Evolutionary conservation across 2,797 vertebrate genomes (phyloP).

Genomic region (Myotis vivesi): DNA sequence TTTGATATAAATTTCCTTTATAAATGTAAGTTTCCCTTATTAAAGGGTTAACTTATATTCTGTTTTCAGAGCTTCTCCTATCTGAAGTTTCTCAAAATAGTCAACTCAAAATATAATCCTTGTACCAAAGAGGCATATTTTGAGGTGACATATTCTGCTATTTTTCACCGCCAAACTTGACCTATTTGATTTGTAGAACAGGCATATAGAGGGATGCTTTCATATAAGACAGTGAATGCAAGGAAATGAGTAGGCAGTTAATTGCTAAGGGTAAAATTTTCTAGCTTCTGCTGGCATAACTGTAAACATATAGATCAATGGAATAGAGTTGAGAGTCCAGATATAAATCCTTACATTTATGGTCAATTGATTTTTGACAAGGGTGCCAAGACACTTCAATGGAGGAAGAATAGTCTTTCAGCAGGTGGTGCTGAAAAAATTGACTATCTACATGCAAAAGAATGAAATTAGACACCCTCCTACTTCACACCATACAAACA

Average conservation of each 20-base stretch:
- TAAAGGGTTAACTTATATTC: neutral
- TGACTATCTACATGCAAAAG: neutral
- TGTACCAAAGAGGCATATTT: neutral
- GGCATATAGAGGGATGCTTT: neutral
- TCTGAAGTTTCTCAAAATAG: constrained; percentile 2
- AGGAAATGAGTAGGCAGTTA: neutral
- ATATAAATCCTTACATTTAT: neutral
- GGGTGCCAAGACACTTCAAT: neutral
- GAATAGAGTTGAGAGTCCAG: neutral
- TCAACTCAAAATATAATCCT: neutral
- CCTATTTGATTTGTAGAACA: neutral
- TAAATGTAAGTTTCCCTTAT: neutral
- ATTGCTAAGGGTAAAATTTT: neutral
- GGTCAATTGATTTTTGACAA: neutral
- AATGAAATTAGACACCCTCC: neutral
- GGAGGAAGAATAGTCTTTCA: neutral
- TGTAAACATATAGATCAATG: neutral
- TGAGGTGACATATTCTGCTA: neutral
- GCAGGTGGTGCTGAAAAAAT: neutral
- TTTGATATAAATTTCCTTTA: neutral
- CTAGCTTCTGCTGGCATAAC: neutral
- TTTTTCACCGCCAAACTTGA: neutral
- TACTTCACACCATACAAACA: neutral
- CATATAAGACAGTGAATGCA: neutral
- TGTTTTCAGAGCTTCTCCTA: neutral